phyloP scores from a whole-genome alignment of 2,888 invertebrate species.

The Epicampocera succincta region DNA sequence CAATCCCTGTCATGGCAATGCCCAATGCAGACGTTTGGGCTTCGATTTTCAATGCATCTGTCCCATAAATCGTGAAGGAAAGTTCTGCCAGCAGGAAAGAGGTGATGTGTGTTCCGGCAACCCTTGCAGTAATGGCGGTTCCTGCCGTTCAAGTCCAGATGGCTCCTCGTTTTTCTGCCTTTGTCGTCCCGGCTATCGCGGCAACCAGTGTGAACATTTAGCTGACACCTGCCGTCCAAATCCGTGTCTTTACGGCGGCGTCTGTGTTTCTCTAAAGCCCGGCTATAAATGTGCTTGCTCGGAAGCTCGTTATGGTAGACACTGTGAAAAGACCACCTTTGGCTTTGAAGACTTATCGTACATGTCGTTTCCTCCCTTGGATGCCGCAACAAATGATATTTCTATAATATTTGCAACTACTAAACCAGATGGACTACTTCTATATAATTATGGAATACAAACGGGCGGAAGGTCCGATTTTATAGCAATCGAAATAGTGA shows the following conservation, averaged over 20 bases:
- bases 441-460: conserved; percentile 95
- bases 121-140: conserved; percentile 95
- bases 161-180: conserved; percentile 95
- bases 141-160: conserved; percentile 93
- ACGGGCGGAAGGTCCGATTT: conserved; percentile 95
- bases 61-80: conserved; percentile 89
- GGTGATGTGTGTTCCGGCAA: conserved; percentile 92
- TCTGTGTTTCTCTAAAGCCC: conserved; percentile 93
- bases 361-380: conserved; percentile 93
- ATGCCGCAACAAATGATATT: conserved; percentile 94
- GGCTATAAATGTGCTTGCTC: conserved; percentile 93
- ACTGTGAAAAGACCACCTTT: conserved; percentile 94
- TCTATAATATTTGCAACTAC: conserved; percentile 95
- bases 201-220: conserved; percentile 93
- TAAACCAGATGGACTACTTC: conserved; percentile 91
- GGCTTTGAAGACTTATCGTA: conserved; percentile 95
- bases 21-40: conserved; percentile 91
- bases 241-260: conserved; percentile 94
- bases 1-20: conserved; percentile 93
- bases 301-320: conserved; percentile 93
- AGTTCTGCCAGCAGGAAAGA: conserved; percentile 91
- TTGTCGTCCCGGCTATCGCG: conserved; percentile 94
- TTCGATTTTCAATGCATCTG: conserved; percentile 93
- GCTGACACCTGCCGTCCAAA: conserved; percentile 95
- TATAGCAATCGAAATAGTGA: conserved; percentile 93